phyloP scores from a whole-genome alignment of 2,888 invertebrate genomes.

The Polydesmus complanatus region DNA sequence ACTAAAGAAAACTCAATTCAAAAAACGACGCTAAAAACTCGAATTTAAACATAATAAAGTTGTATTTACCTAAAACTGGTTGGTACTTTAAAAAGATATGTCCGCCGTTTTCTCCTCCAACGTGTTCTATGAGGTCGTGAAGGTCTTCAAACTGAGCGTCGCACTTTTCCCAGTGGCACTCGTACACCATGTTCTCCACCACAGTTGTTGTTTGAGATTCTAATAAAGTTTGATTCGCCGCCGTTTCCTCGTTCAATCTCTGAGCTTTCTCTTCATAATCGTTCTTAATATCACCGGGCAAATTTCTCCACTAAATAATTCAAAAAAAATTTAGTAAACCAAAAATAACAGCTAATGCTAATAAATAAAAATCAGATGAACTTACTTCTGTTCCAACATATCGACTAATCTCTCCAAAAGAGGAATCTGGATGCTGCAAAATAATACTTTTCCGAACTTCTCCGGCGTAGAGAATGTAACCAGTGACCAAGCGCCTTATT shows the following conservation, averaged over 20 bases:
- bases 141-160: conserved; percentile 86
- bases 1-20: no score
- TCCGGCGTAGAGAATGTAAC: conserved; percentile 94
- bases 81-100: conserved; percentile 35
- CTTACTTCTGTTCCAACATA: conserved; percentile 55
- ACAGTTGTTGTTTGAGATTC: conserved; percentile 27
- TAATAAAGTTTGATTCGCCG: conserved; percentile 38
- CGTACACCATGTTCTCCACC: conserved; percentile 43
- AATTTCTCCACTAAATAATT: conserved; percentile 69
- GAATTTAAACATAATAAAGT: neutral
- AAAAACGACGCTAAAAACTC: neutral
- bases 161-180: conserved; percentile 82
- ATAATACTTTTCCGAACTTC: conserved; percentile 86
- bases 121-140: conserved; percentile 75
- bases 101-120: conserved; percentile 52
- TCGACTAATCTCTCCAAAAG: conserved; percentile 72
- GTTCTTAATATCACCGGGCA: conserved; percentile 74
- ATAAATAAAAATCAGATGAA: neutral
- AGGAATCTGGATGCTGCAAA: conserved; percentile 82
- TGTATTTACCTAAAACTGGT: neutral
- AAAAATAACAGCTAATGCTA: neutral
- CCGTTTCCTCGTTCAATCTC: conserved; percentile 72
- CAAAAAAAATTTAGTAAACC: neutral
- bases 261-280: conserved; percentile 87
- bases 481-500: conserved; percentile 55